Evolutionary conservation across 2,113 vertebrate genomes (phyloP).

Genomic region (Neolamprologus ventralis): DNA sequence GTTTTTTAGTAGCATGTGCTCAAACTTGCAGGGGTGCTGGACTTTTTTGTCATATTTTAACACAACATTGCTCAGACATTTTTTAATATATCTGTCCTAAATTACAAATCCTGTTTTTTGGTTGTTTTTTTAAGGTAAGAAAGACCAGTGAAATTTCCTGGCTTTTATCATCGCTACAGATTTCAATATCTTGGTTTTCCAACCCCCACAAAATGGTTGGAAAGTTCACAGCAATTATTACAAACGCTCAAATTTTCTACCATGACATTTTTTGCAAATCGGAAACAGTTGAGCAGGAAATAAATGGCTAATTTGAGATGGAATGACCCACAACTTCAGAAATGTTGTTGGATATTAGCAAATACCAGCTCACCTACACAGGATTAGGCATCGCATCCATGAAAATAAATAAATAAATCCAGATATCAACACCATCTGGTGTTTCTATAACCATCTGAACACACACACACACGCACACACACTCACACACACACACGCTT

Average conservation of each 20-base stretch:
- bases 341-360: not conserved
- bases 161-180: not conserved
- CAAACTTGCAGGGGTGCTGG: not conserved
- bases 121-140: not conserved
- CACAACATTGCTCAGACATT: not conserved
- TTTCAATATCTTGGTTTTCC: not conserved
- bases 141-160: not conserved
- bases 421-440: slow-evolving; percentile 17
- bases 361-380: not conserved
- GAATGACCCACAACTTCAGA: not conserved
- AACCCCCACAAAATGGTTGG: not conserved
- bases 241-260: not conserved
- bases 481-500: not conserved
- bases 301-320: not conserved
- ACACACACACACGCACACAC: not conserved
- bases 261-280: not conserved
- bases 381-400: not conserved
- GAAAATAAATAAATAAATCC: not conserved
- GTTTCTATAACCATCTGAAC: not conserved
- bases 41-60: not conserved
- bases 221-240: not conserved
- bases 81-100: not conserved
- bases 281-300: not conserved
- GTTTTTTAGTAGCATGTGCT: not conserved
- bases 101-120: not conserved